These are phyloP conservation scores for Opisthograptis luteolata DNA, from an alignment of 2,888 invertebrate species.

Conservation along the genomic window DNA sequence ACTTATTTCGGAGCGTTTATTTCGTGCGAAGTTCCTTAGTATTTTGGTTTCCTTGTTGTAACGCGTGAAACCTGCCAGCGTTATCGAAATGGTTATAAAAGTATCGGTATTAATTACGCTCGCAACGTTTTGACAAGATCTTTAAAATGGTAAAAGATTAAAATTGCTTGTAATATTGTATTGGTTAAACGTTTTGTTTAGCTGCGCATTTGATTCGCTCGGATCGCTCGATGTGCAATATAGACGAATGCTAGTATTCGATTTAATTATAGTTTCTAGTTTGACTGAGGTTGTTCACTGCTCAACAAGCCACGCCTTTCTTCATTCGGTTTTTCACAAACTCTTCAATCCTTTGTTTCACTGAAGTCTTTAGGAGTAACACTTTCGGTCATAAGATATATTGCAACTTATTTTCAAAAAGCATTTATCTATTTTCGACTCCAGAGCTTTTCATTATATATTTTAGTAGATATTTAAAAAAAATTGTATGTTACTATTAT, in stretches of 20 bases:
- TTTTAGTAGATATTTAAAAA: conserved; percentile 63
- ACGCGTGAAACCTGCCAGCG: conserved; percentile 1
- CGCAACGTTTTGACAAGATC: neutral
- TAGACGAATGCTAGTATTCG: conserved; percentile 16
- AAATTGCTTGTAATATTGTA: conserved; percentile 14
- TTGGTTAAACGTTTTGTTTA: conserved; percentile 12
- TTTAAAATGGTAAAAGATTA: conserved; percentile 13
- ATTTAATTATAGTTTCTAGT: conserved; percentile 41
- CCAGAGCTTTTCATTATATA: conserved; percentile 59
- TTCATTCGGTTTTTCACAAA: conserved; percentile 46
- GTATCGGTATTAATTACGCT: neutral
- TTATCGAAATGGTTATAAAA: conserved; percentile 2
- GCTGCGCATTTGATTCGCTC: conserved; percentile 32
- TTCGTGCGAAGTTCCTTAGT: conserved; percentile 16
- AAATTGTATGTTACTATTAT: conserved; percentile 72
- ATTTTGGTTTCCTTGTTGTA: conserved; percentile 10
- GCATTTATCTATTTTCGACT: conserved; percentile 71
- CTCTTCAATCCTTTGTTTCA: conserved; percentile 37
- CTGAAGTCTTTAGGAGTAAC: conserved; percentile 28
- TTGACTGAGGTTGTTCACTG: conserved; percentile 58
- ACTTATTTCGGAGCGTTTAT: conserved; percentile 18
- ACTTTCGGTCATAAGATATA: conserved; percentile 9
- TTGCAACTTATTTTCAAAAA: conserved; percentile 51
- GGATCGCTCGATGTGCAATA: conserved; percentile 28
- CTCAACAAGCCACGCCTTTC: conserved; percentile 57